Evolutionary conservation across 37 sponge, comb jelly and placozoan genomes (phyloP).

Genomic region (Crambe crambe): DNA sequence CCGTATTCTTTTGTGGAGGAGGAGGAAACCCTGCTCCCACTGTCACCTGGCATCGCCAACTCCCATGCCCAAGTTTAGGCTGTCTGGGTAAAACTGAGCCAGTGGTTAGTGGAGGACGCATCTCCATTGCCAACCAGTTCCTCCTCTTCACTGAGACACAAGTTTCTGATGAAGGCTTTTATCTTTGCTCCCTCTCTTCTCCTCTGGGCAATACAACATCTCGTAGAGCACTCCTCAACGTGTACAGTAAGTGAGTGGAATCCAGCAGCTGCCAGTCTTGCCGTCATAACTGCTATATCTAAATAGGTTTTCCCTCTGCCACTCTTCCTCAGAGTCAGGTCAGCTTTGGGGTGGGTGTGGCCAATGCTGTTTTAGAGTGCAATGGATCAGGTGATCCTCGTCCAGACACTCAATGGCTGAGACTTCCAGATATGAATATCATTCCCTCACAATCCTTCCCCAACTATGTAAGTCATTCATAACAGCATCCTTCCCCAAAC

Average conservation of each 20-base stretch:
- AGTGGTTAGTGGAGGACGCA: not conserved
- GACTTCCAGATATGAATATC: not conserved
- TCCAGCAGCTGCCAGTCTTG: not conserved
- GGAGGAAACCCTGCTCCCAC: conserved; percentile 50
- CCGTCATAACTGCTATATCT: not conserved
- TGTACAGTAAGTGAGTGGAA: conserved; percentile 8
- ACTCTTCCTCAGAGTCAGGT: not conserved
- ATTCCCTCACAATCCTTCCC: not conserved
- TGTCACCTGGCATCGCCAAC: conserved; percentile 24
- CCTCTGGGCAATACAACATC: not conserved
- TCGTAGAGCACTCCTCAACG: conserved; percentile 1
- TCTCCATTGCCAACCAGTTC: conserved; percentile 33
- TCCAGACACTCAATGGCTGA: conserved; percentile 26
- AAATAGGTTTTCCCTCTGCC: not conserved
- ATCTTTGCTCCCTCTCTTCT: conserved; percentile 40
- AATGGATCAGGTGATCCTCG: conserved; percentile 42
- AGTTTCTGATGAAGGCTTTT: conserved; percentile 34
- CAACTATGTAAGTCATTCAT: not conserved
- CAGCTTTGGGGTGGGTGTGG: not conserved
- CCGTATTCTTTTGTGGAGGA: conserved; percentile 35
- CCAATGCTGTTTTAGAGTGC: conserved; percentile 24
- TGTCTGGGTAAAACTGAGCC: not conserved
- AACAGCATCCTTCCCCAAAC: not conserved
- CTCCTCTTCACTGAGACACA: conserved; percentile 12
- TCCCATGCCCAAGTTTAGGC: not conserved